Base-by-base conservation (phyloP, 2,113 vertebrate genomes). In the Nibea albiflora region DNA sequence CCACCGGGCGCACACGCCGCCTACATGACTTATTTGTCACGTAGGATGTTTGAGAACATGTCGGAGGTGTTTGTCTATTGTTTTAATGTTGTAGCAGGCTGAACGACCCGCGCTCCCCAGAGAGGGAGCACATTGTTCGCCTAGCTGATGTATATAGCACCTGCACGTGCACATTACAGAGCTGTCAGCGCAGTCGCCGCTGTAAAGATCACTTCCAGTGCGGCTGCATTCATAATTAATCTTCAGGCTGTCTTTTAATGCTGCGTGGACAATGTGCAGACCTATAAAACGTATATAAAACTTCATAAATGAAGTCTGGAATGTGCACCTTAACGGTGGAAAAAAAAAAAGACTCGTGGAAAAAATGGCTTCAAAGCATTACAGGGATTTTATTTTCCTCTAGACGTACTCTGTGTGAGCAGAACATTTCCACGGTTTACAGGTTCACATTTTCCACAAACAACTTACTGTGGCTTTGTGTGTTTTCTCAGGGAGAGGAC, bases 51-150 rank as follows among this genome's bases (percentile, higher is more conserved):
- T 85, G 60, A 22, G 78, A 61, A 20, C 75, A 49, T 81, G 28
- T 85, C 16, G 2, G 35, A 85, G 81, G 77, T 67, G 73, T 89
- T 72, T 57, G 64, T 65, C 54, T 64, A 44, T 77, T 81, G 77
- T 65, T 84, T 76, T 75, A 62, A 69, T 50, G 53, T 53, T 50
- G 46, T 12, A 52, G 70, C 11, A n/a, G 39, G 35, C 49, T 66
- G 56, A 65, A 60, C 35, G 53, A 77, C 28, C 81, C 4, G 11
- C 14, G 11, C 26, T 58, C 81, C 61, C 79, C 68, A 24, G 82
- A 85, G 87, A 81, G 76, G 69, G 76, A 54, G 64, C 53, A 22
- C 73, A 66, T 58, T 88, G 82, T 88, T 89, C 84, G n/a, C 50
- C 39, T 16, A 63, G 39, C 42, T 76, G 52, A 47, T 62, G 68